Conservation (phyloP, 2,888 invertebrate species). For the Myathropa florea region DNA sequence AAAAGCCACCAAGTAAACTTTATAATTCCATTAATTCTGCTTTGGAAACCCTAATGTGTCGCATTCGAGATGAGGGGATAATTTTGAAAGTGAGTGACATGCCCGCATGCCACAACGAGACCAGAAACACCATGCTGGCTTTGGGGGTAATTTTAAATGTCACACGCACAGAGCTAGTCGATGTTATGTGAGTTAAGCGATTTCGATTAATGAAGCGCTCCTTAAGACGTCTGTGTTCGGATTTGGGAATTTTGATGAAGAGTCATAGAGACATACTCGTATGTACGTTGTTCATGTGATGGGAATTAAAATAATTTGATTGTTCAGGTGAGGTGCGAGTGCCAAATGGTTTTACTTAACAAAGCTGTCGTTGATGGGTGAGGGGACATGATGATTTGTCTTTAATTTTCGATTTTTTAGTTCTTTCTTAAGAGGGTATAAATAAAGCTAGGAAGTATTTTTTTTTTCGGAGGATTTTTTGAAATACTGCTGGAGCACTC, state of each 20-base stretch:
- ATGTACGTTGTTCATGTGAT: not conserved
- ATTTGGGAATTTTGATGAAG: not conserved
- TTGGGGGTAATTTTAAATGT: conserved; percentile 2
- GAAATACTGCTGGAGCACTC: too few species aligned
- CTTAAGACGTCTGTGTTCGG: not conserved
- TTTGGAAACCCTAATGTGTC: not conserved
- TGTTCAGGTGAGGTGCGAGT: not conserved
- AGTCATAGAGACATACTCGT: not conserved
- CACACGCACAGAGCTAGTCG: not conserved
- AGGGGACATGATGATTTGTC: not conserved
- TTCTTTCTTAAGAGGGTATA: too few species aligned
- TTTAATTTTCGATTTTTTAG: too few species aligned
- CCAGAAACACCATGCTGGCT: not conserved
- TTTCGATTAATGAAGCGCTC: not conserved
- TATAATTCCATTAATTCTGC: conserved; percentile 29
- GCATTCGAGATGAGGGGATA: not conserved
- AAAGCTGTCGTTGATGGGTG: not conserved
- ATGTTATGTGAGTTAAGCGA: not conserved
- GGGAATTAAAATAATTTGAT: not conserved
- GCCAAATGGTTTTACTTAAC: not conserved
- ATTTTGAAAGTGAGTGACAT: not conserved
- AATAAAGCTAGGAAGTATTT: too few species aligned
- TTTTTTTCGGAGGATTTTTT: too few species aligned
- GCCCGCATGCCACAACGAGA: not conserved
- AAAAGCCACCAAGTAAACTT: not conserved